These are phyloP conservation scores for Lepus timidus DNA, from an alignment of 2,113 vertebrate species.

Conservation along the genomic window DNA sequence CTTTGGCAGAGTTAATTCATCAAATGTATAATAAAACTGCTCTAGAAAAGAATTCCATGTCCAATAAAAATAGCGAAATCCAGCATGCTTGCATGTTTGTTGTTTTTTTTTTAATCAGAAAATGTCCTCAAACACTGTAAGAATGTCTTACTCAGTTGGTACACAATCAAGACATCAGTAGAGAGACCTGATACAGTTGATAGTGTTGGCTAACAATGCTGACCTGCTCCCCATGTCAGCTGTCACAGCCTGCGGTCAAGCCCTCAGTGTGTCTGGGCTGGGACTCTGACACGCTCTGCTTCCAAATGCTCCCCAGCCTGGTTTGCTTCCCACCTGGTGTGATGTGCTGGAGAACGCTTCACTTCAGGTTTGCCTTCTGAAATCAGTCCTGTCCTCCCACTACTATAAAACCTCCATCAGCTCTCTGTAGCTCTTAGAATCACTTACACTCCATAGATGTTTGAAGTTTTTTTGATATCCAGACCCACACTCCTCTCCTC, in stretches of 20 bases:
- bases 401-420: background rate
- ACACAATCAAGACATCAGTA: background rate
- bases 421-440: background rate
- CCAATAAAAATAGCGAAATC: slow-evolving; percentile 56
- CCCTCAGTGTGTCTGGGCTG: too few relatives aligned
- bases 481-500: background rate
- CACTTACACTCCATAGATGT: background rate
- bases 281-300: rapidly evolving
- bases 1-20: slow-evolving; percentile 64
- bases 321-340: background rate
- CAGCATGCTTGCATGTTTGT: background rate
- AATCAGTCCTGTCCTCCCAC: background rate
- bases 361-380: background rate
- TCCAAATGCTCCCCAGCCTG: background rate
- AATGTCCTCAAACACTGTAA: slow-evolving; percentile 32
- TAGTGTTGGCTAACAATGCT: background rate
- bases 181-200: background rate
- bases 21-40: slow-evolving; percentile 66
- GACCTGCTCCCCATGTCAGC: background rate
- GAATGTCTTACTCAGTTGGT: background rate
- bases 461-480: background rate
- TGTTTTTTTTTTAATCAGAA: slow-evolving; percentile 15
- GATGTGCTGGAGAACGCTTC: background rate
- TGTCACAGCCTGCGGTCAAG: background rate
- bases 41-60: slow-evolving; percentile 72